Base-by-base conservation (phyloP, 2,797 vertebrate species). In the Rhinophrynus dorsalis region DNA sequence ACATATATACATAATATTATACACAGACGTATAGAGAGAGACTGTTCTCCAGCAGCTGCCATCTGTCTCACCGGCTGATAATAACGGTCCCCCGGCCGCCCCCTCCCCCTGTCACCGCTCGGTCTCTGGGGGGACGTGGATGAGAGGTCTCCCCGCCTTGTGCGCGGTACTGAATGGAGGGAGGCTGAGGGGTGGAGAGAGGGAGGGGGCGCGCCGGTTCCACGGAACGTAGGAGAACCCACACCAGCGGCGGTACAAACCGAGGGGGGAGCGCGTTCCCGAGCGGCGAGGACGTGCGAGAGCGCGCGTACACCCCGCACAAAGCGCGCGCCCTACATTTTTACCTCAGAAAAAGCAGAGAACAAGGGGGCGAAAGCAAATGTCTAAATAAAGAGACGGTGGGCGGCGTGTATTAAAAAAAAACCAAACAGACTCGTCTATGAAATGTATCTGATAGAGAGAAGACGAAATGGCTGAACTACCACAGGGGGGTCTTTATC, bases 31-130 rank as follows among this genome's bases (percentile, higher is more conserved):
- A 20, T 29, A 21, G 12, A 45, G 1, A 37, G 3, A 50, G 9
- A n/a, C 21, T 20, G 27, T 18, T 23, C 15, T 13, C 38, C 6
- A 2, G 5, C 17, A 21, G 3, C 11, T 20, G 4, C n/a, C 37
- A 54, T 35, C 9, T 17, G 51, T 68, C 67, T 68, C 67, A 68
- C 67, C 67, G 21, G 58, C 48, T 29, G 45, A 24, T 54, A 24
- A n/a, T 45, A 51, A 44, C 37, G 58, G 58, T 45, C 35, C 57
- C n/a, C 50, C 45, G 57, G 44, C 60, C 51, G 42, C 64, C 71
- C 38, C 71, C 57, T 29, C 57, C 33, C 50, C 66, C 42, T 15
- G 23, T 29, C 68, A 24, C 64, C 38, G 57, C 37, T 40, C 8
- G 29, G 20, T 17, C 27, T 44, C 42, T 50, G 37, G 13, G 21